Base-by-base conservation (phyloP, 2,113 vertebrate species). In the Chionis minor region DNA sequence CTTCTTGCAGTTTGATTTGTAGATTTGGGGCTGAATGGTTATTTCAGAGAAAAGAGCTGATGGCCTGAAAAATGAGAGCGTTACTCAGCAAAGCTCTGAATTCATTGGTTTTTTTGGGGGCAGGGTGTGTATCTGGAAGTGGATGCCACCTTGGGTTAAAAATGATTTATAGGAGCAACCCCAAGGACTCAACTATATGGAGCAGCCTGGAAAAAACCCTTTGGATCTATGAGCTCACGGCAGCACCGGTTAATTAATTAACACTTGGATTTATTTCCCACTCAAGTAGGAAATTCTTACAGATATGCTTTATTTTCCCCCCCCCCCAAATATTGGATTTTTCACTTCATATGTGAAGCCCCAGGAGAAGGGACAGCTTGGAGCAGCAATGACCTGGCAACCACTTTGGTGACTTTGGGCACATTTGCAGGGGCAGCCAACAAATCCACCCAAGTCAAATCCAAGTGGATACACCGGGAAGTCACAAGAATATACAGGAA, bases 241-340 rank as follows among this genome's bases (percentile, higher is more conserved):
- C 24, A 73, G 28, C 63, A n/a, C 2, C 2, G 27, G 33, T 20
- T 13, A 58, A 51, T n/a, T 58, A 45, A 67, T 49, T 32, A 81
- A n/a, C 11, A 17, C 6, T 56, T 61, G 32, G 33, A 13, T 49
- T 86, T 55, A 52, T 44, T 63, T 80, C 35, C 38, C 27, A 47
- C 42, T 69, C 6, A 59, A 90, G 27, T 12, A 22, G 62, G 18
- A 52, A 69, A 70, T 56, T 77, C 40, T 73, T 24, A 23, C 5
- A 28, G 19, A n/a, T 52, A 10, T 0, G 0, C 14, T 5, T 1
- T 35, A 47, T 27, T 24, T 9, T 0, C 23, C 23, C 12, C 13
- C 49, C 8, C 11, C 3, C 0, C 0, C 18, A 59, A 71, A 63
- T 54, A 14, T 0, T 81, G 44, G 6, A 9, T 75, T 94, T 83